Percentiles rank a stretch among this genome's conserved stretches.
Conservation (phyloP, 2,113 vertebrate species). For the Sclerurus mexicanus region DNA sequence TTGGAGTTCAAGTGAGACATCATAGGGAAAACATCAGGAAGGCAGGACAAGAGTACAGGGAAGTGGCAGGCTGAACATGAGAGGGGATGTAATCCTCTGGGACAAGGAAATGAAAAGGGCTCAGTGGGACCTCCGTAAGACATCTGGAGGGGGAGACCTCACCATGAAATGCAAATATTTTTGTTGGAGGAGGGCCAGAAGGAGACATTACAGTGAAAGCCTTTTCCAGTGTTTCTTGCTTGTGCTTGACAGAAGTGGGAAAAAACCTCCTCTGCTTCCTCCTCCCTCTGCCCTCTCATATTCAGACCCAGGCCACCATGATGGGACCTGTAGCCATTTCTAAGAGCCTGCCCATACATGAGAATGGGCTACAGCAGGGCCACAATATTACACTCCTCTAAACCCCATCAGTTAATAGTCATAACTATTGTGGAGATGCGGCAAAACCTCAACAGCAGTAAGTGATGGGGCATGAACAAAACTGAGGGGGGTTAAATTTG, state of each 20-base stretch:
- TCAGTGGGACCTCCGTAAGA: neutral
- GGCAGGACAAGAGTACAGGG: neutral
- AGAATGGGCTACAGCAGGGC: neutral
- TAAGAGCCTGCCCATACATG: neutral
- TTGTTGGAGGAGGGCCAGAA: neutral
- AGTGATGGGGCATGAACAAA: neutral
- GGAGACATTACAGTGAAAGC: neutral
- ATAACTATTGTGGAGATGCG: neutral
- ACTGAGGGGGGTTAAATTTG: fast-evolving
- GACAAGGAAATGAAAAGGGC: neutral
- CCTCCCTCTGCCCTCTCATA: neutral
- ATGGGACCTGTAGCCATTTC: neutral
- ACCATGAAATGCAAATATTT: neutral
- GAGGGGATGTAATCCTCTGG: neutral
- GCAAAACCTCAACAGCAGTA: neutral
- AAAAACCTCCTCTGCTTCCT: neutral
- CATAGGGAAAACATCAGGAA: fast-evolving
- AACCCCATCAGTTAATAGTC: neutral
- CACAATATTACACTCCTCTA: fast-evolving
- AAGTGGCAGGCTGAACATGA: neutral
- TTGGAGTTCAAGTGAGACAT: neutral
- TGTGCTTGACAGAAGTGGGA: neutral
- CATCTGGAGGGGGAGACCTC: neutral
- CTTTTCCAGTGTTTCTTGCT: neutral
- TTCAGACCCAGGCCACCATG: neutral